Base-by-base conservation (phyloP, 2,113 vertebrate genomes). In the Balaenoptera acutorostrata region DNA sequence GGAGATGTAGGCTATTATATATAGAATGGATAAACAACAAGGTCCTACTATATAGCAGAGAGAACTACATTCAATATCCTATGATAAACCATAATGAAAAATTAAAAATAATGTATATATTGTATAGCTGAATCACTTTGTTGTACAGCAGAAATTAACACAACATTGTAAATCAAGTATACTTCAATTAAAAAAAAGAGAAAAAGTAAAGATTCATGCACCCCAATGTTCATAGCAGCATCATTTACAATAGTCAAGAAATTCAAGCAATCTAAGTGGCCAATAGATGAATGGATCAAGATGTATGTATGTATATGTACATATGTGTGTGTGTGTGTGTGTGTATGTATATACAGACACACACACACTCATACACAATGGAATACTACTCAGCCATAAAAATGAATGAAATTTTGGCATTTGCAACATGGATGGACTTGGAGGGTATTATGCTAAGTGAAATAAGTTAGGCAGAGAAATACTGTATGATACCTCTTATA, bases 301-400 rank as follows among this genome's bases (percentile, higher is more conserved):
- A 17, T 66, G 6, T 66, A 64, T 15, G 13, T 31, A 14, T 64
- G 63, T 66, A 33, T 33, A n/a, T 33, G 27, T 33, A 66, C 5
- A 1, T 33, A 17, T 33, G 29, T 15, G 31, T 61, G 23, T 61
- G 23, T 41, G 39, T 39, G 39, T 59, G 57, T 59, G 57, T 61
- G 23, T 25, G 23, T 29, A 0, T 63, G 1, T 29, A 12, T 13
- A 63, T 1, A 59, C 11, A 63, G 3, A 63, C 2, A 66, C 6
- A 66, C 31, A 66, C 31, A 66, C 14, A 33, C 14, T n/a, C 64
- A 66, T 66, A n/a, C 31, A 66, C 31, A 66, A n/a, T 66, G 13
- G 14, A n/a, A 33, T 66, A 66, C 13, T 66, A 33, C 64, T 33
- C 14, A n/a, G 31, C 31, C 13, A 66, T 66, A 15, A 66, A 66